A percentile compares a stretch with the other conserved stretches of the same genome.
Conservation (phyloP, 35 echinoderm and acorn worm genomes). For the Lytechinus variegatus region DNA sequence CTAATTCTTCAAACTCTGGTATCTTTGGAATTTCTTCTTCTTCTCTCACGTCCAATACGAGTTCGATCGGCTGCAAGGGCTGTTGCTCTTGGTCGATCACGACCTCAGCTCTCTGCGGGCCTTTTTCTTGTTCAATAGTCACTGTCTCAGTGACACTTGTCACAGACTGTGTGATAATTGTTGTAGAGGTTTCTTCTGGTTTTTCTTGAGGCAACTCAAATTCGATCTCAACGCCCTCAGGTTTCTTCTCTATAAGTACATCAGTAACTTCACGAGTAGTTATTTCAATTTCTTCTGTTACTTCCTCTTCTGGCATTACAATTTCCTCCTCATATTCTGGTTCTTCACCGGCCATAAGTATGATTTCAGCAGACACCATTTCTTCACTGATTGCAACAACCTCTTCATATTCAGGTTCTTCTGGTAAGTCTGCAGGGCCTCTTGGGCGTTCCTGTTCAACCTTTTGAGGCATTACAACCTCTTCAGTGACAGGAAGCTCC, state of each 20-base stretch:
- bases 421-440: slow-evolving; percentile 49
- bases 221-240: neutral
- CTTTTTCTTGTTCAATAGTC: slow-evolving; percentile 47
- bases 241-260: neutral
- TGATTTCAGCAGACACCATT: slow-evolving; percentile 44
- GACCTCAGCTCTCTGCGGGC: slow-evolving; percentile 65
- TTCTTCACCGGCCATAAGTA: slow-evolving; percentile 49
- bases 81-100: slow-evolving; percentile 73
- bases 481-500: slow-evolving; percentile 10
- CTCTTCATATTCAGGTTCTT: slow-evolving; percentile 42
- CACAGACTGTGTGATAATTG: neutral
- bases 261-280: slow-evolving; percentile 28
- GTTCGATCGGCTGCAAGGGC: slow-evolving; percentile 72
- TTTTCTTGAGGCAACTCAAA: slow-evolving; percentile 36
- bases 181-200: neutral
- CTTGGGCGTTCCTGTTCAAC: neutral
- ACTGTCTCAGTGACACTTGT: neutral
- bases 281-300: slow-evolving; percentile 42
- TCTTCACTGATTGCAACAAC: slow-evolving; percentile 43
- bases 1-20: slow-evolving; percentile 57
- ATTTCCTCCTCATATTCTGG: slow-evolving; percentile 51
- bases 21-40: slow-evolving; percentile 53
- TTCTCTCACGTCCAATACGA: slow-evolving; percentile 64
- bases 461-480: neutral
- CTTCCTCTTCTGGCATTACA: slow-evolving; percentile 51